Base-by-base conservation (phyloP, 2,113 vertebrate species). In the Geococcyx californianus region DNA sequence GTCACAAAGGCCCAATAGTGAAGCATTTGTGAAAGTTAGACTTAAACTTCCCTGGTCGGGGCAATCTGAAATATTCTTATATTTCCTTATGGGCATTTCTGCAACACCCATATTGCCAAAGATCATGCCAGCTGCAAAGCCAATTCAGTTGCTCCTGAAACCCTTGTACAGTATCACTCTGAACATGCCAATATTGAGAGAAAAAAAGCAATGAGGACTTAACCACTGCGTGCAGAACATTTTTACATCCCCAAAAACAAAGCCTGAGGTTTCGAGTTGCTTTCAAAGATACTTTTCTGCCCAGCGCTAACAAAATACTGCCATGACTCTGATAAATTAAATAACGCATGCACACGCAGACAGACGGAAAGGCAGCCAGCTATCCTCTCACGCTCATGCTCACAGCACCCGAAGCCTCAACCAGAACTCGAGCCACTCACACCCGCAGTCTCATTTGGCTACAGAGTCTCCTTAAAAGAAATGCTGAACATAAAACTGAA, bases 191-290 rank as follows among this genome's bases (percentile, higher is more conserved):
- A 78, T 72, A 33, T 58, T 3, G 19, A 75, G 64, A 58, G 44
- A 42, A n/a, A 86, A 89, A 80, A 92, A 89, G 87, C 82, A 56
- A 85, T 16, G 38, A 85, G 76, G 91, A 93, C 77, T 92, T 86
- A 93, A 95, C 81, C 93, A 91, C 81, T 45, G 0, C 13, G 84
- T 93, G 95, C 96, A 94, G 97, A 86, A 28, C 47, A 68, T 79
- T 85, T 93, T 84, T 20, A 67, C 33, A 96, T 93, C 77, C 89
- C 95, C 88, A 78, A 96, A 93, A 96, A 51, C 83, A 73, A 96
- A 93, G 88, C 91, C 92, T 94, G 84, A 96, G 91, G 92, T 95
- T 93, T 79, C 18, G 13, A 83, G 90, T 90, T 97, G 93, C 93
- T 81, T 88, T 93, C 92, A 10, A 64, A 80, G 91, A 87, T 77